These are phyloP conservation scores for Agrilus planipennis DNA, from an alignment of 1,140 invertebrate genomes.

Conservation along the genomic window DNA sequence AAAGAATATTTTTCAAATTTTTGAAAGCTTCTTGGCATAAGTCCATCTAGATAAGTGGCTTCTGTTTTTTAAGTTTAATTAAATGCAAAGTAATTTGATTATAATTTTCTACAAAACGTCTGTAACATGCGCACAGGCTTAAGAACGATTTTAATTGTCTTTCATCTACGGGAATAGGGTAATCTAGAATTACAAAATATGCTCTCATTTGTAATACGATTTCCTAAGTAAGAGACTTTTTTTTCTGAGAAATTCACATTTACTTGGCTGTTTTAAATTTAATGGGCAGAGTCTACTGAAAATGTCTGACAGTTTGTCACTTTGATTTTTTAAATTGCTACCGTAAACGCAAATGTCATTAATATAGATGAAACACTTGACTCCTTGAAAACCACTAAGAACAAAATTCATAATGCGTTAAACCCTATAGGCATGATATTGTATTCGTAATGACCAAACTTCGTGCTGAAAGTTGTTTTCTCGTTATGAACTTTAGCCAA, in stretches of 20 bases:
- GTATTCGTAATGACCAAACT: constrained; percentile 21
- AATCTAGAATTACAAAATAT: not conserved
- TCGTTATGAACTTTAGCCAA: too few relatives aligned
- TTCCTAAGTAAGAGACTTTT: constrained; percentile 18
- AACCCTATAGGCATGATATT: constrained; percentile 18
- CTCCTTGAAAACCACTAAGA: not conserved
- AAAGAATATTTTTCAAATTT: constrained; percentile 2
- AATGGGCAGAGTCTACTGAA: constrained; percentile 13
- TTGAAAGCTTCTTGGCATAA: constrained; percentile 1
- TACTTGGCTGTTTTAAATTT: constrained; percentile 20
- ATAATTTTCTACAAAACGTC: not conserved
- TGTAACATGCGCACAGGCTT: not conserved
- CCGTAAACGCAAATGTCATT: constrained; percentile 16
- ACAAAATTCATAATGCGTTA: constrained; percentile 10
- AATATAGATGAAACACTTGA: not conserved
- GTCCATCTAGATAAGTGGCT: not conserved
- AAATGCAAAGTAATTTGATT: not conserved
- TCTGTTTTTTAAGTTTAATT: not conserved
- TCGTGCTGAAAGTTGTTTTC: constrained; percentile 30
- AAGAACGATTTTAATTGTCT: not conserved
- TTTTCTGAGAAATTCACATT: constrained; percentile 19
- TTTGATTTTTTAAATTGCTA: constrained; percentile 11
- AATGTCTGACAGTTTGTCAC: constrained; percentile 12
- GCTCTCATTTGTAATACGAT: constrained; percentile 3
- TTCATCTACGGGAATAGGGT: not conserved